phyloP scores from a whole-genome alignment of 1,140 invertebrate genomes.

The Maniola jurtina region DNA sequence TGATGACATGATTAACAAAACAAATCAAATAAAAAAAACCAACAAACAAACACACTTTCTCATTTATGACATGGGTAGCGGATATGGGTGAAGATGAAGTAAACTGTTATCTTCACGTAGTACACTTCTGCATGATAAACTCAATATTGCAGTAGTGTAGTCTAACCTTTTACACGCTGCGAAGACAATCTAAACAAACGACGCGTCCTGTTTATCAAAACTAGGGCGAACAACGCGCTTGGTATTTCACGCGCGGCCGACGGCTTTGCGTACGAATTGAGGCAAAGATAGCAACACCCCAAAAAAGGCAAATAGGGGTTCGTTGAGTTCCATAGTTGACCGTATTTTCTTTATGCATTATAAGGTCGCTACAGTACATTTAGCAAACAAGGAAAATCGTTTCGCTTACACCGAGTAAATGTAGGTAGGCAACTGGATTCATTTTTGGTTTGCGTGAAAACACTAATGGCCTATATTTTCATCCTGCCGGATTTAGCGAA shows the following conservation, averaged over 20 bases:
- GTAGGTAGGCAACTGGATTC: neutral
- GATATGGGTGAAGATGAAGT: neutral
- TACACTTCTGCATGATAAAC: slow-evolving; percentile 1
- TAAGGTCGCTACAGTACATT: slow-evolving; percentile 48
- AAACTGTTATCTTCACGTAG: neutral
- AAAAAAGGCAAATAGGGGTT: slow-evolving; percentile 70
- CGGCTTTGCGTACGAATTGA: slow-evolving; percentile 69
- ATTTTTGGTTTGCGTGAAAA: slow-evolving; percentile 5
- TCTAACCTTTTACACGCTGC: slow-evolving; percentile 23
- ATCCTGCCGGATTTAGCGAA: neutral
- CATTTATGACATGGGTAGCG: too few relatives aligned
- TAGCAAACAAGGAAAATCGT: slow-evolving; percentile 41
- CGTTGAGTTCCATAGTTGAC: slow-evolving; percentile 61
- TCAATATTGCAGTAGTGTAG: neutral
- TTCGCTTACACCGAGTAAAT: slow-evolving; percentile 28
- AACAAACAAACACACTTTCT: too few relatives aligned
- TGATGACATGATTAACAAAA: too few relatives aligned
- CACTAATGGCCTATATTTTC: neutral
- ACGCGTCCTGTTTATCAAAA: slow-evolving; percentile 53
- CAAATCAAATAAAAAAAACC: too few relatives aligned
- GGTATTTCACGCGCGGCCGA: slow-evolving; percentile 70
- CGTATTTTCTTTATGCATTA: slow-evolving; percentile 67
- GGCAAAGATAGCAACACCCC: slow-evolving; percentile 67
- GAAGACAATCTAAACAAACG: slow-evolving; percentile 55
- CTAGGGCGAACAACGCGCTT: slow-evolving; percentile 56